Evolutionary conservation across 2,113 vertebrate species (phyloP), one percentile per base, ranked within the genome.

Genomic region (Ochotona princeps): DNA sequence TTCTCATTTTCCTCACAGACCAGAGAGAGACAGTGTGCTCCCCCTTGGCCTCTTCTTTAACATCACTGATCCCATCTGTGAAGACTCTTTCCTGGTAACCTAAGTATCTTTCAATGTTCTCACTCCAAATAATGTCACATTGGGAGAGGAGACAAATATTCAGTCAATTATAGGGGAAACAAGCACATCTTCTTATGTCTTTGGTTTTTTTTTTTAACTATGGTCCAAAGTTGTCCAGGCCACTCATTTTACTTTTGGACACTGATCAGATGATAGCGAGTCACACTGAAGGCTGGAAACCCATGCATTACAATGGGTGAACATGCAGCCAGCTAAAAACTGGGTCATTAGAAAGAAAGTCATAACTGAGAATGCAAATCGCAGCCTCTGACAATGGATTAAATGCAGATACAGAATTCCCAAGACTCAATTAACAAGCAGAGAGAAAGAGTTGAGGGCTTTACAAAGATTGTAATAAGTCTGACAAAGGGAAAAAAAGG

Each of bases 381-480:
- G 2, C 66, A 83, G 20, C 44, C 32, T 87, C 30, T 72, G 44
- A 38, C 18, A 67, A 35, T 35, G 63, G 14, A 21, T 90, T 73
- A 82, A 92, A 92, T 69, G 18, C n/a, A 89, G 65, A 14, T 49
- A 88, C 80, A 61, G 1, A 30, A 44, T 78, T 94, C 63, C 3
- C 9, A n/a, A 74, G 21, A 73, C 32, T 61, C 14, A 32, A 82
- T 72, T 82, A 88, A 26, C 23, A 81, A n/a, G 60, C 0, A 87
- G 23, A 49, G 20, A 32, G 4, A 49, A 76, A 66, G 18, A 49
- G 4, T 8, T 70, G 66, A 92, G 15, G 32, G 67, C 54, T 95
- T 92, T 38, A 66, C 23, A 73, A 17, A 49, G 20, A 61, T 8
- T 67, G 81, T 72, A 91, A 13, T 1, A 80, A 26, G 1, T 28